Conservation (phyloP, 1,140 invertebrate genomes). For the Melipona quadrifasciata region DNA sequence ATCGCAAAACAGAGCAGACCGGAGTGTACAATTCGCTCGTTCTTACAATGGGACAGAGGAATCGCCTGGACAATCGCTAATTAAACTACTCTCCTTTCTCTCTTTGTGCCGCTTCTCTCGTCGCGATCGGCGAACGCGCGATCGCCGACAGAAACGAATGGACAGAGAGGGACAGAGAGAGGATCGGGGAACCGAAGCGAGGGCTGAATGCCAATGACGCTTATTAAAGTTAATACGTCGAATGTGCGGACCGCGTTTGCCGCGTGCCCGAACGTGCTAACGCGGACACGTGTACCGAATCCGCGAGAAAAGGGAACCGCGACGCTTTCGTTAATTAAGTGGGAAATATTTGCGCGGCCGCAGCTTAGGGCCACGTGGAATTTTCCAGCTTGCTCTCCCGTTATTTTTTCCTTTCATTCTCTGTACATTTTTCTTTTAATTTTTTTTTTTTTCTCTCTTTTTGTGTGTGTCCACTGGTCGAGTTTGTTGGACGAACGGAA, state of each 20-base stretch:
- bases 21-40: too few relatives aligned
- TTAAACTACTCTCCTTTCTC: slow-evolving; percentile 23
- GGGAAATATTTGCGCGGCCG: background rate
- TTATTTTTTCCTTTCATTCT: background rate
- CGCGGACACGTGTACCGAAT: background rate
- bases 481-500: background rate
- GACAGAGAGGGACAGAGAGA: background rate
- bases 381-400: background rate
- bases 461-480: too few relatives aligned
- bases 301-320: background rate
- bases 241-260: slow-evolving; percentile 17
- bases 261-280: slow-evolving; percentile 14
- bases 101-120: slow-evolving; percentile 11
- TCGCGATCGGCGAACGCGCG: background rate
- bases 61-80: slow-evolving; percentile 11
- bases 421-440: background rate
- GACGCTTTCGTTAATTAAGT: slow-evolving; percentile 7
- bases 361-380: background rate
- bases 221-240: slow-evolving; percentile 52
- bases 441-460: background rate
- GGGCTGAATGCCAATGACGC: slow-evolving; percentile 54
- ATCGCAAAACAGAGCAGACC: too few relatives aligned
- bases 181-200: background rate
- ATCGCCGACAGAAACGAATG: background rate
- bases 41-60: too few relatives aligned